Evolutionary conservation across 2,888 invertebrate species (phyloP).

Genomic region (Nomada ruficornis): DNA sequence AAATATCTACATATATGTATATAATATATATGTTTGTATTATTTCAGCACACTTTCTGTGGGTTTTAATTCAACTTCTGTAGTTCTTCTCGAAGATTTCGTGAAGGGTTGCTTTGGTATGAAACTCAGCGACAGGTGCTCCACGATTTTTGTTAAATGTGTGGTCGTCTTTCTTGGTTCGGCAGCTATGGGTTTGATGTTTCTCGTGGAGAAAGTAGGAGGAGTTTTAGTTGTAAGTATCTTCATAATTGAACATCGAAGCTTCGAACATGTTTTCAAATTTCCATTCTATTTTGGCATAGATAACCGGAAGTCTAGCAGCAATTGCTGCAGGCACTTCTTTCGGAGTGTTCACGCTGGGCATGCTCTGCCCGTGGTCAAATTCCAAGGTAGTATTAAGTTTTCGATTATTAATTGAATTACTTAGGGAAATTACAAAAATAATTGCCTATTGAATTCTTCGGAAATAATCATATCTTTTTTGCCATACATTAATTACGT

Average conservation of each 20-base stretch:
- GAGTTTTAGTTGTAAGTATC: constrained; percentile 89
- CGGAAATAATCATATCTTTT: too few relatives aligned
- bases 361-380: constrained; percentile 93
- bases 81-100: constrained; percentile 93
- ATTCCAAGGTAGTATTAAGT: constrained; percentile 86
- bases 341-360: constrained; percentile 94
- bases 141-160: constrained; percentile 88
- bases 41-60: constrained; percentile 92
- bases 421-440: too few relatives aligned
- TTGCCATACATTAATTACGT: not conserved
- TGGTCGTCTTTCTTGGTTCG: constrained; percentile 88
- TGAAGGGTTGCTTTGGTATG: constrained; percentile 89
- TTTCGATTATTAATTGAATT: not conserved
- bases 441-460: not conserved
- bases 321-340: constrained; percentile 93
- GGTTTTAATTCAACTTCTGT: constrained; percentile 95
- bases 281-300: constrained; percentile 65
- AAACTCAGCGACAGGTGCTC: constrained; percentile 87
- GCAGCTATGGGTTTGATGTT: constrained; percentile 88
- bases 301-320: constrained; percentile 91
- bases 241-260: too few relatives aligned
- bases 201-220: constrained; percentile 91
- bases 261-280: too few relatives aligned
- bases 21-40: constrained; percentile 10
- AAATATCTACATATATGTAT: not conserved